Base-by-base conservation (phyloP, 2,797 vertebrate species). In the Chaetodon trifasciatus region DNA sequence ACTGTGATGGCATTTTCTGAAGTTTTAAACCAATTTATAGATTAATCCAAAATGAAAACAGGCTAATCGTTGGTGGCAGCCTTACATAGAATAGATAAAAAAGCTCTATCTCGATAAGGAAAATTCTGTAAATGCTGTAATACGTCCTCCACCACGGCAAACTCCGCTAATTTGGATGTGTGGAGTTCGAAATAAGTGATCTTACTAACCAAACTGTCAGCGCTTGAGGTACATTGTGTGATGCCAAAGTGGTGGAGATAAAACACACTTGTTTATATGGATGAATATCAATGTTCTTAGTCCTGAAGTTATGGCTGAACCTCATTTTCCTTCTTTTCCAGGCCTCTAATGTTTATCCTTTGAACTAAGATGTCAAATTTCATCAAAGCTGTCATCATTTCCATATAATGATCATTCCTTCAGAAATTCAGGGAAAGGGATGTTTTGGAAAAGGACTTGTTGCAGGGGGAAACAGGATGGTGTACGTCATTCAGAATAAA, bases 381-480 rank as follows among this genome's bases (percentile, higher is more conserved):
- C 5, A 61, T 15, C 42, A 39, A 17, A 23, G 13, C 28, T 69
- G 46, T 16, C 21, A 32, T 55, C 28, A 13, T 60, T 47, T 64
- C 28, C 35, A n/a, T 11, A 56, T 46, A n/a, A 32, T 4, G 10
- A 12, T 24, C 4, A 35, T 35, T 56, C 55, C 12, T 44, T 28
- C 4, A 35, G 3, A 60, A 56, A 58, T 55, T 74, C 3, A 35
- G 40, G 24, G n/a, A 8, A 28, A 63, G 35, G 3, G 47, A 21
- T 56, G 52, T 67, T 70, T 69, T 50, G 53, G 61, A 70, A 8
- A 11, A 79, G 42, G 35, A 76, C 52, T 50, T 1, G 23, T 3
- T 44, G 64, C 69, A 35, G 63, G 37, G 46, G 24, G 42, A 67
- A 62, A 44, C 58, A 58, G 66, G 79, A 47, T 6, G 28, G 44